These are phyloP conservation scores for Cacatua alba DNA, from an alignment of 2,113 vertebrate species.

Conservation along the genomic window DNA sequence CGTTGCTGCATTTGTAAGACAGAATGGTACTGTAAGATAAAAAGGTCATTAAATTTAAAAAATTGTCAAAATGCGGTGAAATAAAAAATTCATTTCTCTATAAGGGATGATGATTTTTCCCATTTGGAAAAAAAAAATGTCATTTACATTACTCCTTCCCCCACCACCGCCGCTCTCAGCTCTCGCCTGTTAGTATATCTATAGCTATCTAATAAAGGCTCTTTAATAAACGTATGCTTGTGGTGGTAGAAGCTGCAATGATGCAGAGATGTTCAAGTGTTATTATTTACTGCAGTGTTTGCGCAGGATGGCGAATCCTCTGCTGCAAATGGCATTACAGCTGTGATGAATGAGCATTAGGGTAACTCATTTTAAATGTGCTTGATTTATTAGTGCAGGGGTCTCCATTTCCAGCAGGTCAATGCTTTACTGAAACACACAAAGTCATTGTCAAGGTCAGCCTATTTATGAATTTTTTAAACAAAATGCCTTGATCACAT, in stretches of 20 bases:
- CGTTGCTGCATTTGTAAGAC: conserved; percentile 51
- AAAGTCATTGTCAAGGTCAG: conserved; percentile 99
- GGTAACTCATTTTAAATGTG: conserved; percentile 99
- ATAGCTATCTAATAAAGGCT: conserved; percentile 84
- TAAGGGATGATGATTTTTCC: conserved; percentile 61
- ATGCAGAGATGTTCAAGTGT: conserved; percentile 90
- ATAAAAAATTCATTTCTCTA: conserved; percentile 65
- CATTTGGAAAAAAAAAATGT: conserved; percentile 37
- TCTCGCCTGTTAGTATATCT: conserved; percentile 70
- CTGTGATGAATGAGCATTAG: conserved; percentile 99
- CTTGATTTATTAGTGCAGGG: conserved; percentile 97
- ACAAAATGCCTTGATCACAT: conserved; percentile 86
- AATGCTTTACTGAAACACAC: conserved; percentile 97
- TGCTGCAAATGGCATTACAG: conserved; percentile 98
- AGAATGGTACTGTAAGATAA: conserved; percentile 54
- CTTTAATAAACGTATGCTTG: conserved; percentile 96
- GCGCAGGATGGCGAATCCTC: conserved; percentile 90
- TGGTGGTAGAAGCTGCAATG: conserved; percentile 80
- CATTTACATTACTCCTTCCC: conserved; percentile 47
- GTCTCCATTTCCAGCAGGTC: conserved; percentile 99
- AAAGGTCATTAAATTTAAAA: conserved; percentile 68
- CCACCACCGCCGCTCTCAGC: conserved; percentile 49
- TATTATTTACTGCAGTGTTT: conserved; percentile 99
- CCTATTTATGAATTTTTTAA: conserved; percentile 93
- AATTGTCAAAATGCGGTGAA: conserved; percentile 47